Evolutionary conservation across 2,888 invertebrate species (phyloP).

Genomic region (Rhorus exstirpatorius): DNA sequence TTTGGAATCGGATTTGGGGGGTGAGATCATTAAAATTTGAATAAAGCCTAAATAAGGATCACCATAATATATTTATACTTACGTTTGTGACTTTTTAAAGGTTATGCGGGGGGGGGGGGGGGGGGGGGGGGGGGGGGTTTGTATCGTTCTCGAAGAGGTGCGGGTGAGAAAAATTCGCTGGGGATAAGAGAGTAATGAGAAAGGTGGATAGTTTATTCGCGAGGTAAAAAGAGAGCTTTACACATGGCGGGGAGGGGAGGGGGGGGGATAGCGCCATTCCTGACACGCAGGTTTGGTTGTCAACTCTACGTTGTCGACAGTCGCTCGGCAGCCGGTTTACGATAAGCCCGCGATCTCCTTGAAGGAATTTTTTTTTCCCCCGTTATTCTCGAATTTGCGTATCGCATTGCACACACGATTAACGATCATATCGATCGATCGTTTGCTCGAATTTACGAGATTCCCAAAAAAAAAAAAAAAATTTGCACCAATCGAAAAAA

Average conservation of each 20-base stretch:
- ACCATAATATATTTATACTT: too few relatives aligned
- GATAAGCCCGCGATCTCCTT: constrained; percentile 39
- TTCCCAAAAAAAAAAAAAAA: too few relatives aligned
- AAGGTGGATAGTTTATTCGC: constrained; percentile 21
- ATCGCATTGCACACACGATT: too few relatives aligned
- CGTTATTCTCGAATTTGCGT: neutral
- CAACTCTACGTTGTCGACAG: constrained; percentile 65
- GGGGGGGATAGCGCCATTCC: constrained; percentile 57
- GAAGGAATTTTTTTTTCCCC: constrained; percentile 16
- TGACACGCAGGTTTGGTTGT: constrained; percentile 67
- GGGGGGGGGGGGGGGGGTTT: neutral
- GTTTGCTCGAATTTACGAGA: too few relatives aligned
- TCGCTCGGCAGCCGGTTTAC: constrained; percentile 63
- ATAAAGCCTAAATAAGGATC: too few relatives aligned
- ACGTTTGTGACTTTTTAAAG: neutral
- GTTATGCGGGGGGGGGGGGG: constrained; percentile 16
- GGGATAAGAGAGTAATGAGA: constrained; percentile 14
- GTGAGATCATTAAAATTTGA: too few relatives aligned
- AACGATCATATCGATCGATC: too few relatives aligned
- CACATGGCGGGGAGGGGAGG: constrained; percentile 43
- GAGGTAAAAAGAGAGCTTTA: constrained; percentile 22
- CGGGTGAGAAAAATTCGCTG: neutral
- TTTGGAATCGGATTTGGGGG: too few relatives aligned
- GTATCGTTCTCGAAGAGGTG: constrained; percentile 15
- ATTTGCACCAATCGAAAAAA: too few relatives aligned